These are phyloP conservation scores for Sula dactylatra DNA, from an alignment of 2,113 vertebrate species.

Conservation along the genomic window DNA sequence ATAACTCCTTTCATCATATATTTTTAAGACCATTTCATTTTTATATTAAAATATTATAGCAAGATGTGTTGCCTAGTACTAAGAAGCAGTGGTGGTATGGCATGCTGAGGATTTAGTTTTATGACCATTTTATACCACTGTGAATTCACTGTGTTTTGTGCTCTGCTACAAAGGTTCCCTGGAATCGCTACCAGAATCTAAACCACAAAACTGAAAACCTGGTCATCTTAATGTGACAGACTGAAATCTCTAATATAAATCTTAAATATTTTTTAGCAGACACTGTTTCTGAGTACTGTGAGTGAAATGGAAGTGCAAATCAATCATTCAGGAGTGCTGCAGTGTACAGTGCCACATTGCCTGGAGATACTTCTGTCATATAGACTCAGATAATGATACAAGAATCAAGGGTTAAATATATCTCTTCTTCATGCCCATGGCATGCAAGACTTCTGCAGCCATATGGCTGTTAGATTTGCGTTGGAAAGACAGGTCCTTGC, in stretches of 20 bases:
- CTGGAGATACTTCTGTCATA: not conserved
- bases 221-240: not conserved
- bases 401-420: not conserved
- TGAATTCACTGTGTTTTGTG: not conserved
- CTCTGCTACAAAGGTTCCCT: not conserved
- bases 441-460: not conserved
- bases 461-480: not conserved
- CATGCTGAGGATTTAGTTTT: not conserved
- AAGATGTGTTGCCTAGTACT: not conserved
- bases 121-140: not conserved
- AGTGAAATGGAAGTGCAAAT: not conserved
- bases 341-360: not conserved
- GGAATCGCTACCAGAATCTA: not conserved
- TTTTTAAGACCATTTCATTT: not conserved
- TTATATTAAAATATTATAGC: not conserved
- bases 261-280: not conserved
- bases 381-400: not conserved
- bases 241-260: not conserved
- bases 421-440: not conserved
- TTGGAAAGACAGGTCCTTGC: fast-evolving
- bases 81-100: not conserved
- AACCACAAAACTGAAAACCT: not conserved
- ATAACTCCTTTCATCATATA: not conserved
- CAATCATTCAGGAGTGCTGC: not conserved
- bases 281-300: not conserved